Evolutionary conservation across 1,140 invertebrate genomes (phyloP).

Genomic region (Camponotus floridanus): DNA sequence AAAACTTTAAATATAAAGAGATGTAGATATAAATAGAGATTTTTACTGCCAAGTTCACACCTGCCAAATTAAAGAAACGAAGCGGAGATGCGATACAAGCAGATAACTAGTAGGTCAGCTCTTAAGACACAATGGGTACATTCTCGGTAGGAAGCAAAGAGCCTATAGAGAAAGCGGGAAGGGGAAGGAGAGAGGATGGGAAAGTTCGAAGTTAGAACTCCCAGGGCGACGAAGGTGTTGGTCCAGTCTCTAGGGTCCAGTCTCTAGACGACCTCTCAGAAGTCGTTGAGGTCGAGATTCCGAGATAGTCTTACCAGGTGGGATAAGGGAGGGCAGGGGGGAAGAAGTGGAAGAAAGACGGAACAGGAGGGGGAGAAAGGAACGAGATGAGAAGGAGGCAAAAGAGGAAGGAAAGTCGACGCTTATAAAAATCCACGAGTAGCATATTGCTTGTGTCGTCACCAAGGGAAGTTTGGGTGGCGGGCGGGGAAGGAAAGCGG

Average conservation of each 20-base stretch:
- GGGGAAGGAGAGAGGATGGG: neutral
- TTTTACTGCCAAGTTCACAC: neutral
- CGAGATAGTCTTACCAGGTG: slow-evolving; percentile 48
- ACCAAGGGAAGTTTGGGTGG: neutral
- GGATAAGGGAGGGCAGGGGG: neutral
- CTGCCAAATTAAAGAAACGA: neutral
- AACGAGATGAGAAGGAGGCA: slow-evolving; percentile 30
- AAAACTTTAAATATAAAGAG: neutral
- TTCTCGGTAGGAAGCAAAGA: slow-evolving; percentile 3
- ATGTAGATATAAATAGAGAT: neutral
- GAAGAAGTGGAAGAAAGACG: neutral
- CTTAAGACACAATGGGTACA: slow-evolving; percentile 23
- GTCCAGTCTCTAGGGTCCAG: slow-evolving; percentile 43
- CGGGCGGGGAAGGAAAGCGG: neutral
- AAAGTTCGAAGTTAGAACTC: slow-evolving; percentile 43
- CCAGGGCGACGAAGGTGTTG: slow-evolving; percentile 20
- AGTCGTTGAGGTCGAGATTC: slow-evolving; percentile 63
- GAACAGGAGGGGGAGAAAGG: neutral
- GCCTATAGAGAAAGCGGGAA: neutral
- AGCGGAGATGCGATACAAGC: neutral
- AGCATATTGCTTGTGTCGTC: slow-evolving; percentile 65
- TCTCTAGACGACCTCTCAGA: slow-evolving; percentile 36
- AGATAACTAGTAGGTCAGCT: neutral
- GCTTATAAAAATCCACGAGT: slow-evolving; percentile 66
- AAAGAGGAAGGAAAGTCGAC: slow-evolving; percentile 47